Evolutionary conservation across 2,888 invertebrate species (phyloP).

Genomic region (Pachliopta kotzebuea): DNA sequence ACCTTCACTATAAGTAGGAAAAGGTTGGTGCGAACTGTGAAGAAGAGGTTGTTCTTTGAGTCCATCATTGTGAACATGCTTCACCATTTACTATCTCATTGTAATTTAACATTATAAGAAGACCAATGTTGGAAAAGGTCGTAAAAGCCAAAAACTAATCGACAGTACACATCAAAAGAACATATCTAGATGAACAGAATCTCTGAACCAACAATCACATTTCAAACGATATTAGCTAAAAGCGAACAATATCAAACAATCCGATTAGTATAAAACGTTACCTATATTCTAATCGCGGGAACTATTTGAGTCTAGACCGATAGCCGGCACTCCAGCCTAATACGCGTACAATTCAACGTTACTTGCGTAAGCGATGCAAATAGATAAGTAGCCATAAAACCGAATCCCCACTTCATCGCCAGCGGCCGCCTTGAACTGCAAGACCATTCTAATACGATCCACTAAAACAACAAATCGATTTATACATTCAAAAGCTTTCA

Average conservation of each 20-base stretch:
- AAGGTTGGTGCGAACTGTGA: too few relatives aligned
- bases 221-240: conserved; percentile 37
- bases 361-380: conserved; percentile 39
- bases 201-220: not conserved
- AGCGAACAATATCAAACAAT: conserved; percentile 37
- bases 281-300: conserved; percentile 35
- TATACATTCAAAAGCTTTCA: conserved; percentile 18
- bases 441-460: conserved; percentile 11
- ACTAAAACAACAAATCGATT: conserved; percentile 23
- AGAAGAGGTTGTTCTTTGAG: too few relatives aligned
- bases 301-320: conserved; percentile 36
- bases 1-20: too few relatives aligned
- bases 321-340: conserved; percentile 30
- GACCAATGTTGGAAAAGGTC: too few relatives aligned
- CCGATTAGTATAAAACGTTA: conserved; percentile 17
- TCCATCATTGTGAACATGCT: too few relatives aligned
- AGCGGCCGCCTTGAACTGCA: conserved; percentile 18
- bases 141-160: too few relatives aligned
- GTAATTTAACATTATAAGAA: too few relatives aligned
- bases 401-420: conserved; percentile 25
- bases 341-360: conserved; percentile 35
- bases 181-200: too few relatives aligned
- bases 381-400: conserved; percentile 36
- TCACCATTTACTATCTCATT: too few relatives aligned
- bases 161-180: too few relatives aligned